These are phyloP conservation scores for Lepidurus apus DNA, from an alignment of 1,140 invertebrate species.

Conservation along the genomic window DNA sequence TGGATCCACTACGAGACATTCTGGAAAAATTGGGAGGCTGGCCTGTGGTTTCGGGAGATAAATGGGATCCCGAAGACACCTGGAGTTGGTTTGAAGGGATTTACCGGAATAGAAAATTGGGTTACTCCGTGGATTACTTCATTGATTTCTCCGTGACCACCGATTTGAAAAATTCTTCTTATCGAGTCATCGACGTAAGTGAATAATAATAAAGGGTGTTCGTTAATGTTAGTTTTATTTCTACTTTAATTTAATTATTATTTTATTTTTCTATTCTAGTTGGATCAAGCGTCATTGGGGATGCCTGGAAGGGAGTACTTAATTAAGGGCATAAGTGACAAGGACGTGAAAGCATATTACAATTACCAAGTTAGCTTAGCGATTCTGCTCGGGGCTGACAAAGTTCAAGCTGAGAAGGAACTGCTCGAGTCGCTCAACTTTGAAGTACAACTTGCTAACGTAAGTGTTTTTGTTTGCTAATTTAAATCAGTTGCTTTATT, in stretches of 20 bases:
- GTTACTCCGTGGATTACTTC: slow-evolving; percentile 84
- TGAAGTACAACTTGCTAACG: slow-evolving; percentile 88
- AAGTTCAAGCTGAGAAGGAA: slow-evolving; percentile 60
- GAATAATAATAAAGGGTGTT: background rate
- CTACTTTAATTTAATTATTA: background rate
- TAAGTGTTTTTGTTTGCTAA: slow-evolving; percentile 49
- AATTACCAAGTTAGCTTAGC: slow-evolving; percentile 83
- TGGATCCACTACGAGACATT: slow-evolving; percentile 62
- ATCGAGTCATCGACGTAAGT: slow-evolving; percentile 78
- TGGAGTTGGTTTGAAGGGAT: slow-evolving; percentile 78
- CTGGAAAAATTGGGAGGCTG: slow-evolving; percentile 77
- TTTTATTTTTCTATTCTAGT: slow-evolving; percentile 48
- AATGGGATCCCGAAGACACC: slow-evolving; percentile 60
- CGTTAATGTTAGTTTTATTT: slow-evolving; percentile 11
- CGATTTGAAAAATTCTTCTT: slow-evolving; percentile 84
- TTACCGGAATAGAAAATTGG: slow-evolving; percentile 67
- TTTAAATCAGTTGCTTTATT: slow-evolving; percentile 31
- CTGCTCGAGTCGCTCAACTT: slow-evolving; percentile 79
- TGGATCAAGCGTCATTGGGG: slow-evolving; percentile 87
- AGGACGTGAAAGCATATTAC: slow-evolving; percentile 71
- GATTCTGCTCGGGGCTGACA: slow-evolving; percentile 74
- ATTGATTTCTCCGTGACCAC: slow-evolving; percentile 85
- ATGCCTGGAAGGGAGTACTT: slow-evolving; percentile 79
- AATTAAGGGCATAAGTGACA: slow-evolving; percentile 71
- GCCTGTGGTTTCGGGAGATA: slow-evolving; percentile 73